phyloP scores from a whole-genome alignment of 1,140 invertebrate species.

The Chlorops oryzae region DNA sequence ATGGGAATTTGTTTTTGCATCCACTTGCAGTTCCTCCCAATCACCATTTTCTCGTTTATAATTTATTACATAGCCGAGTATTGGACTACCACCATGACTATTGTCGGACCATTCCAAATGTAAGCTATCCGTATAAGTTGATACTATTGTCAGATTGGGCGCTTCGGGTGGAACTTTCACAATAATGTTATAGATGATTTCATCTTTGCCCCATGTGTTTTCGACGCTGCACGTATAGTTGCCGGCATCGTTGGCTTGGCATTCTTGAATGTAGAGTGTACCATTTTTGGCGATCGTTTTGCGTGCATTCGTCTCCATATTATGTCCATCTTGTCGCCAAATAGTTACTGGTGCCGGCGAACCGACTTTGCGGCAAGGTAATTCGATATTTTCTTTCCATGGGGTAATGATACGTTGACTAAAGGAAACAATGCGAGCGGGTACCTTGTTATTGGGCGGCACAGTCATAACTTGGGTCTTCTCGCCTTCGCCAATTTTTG shows the following conservation, averaged over 20 bases:
- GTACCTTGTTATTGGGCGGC: constrained; percentile 71
- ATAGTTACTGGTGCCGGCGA: constrained; percentile 64
- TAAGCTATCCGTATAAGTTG: constrained; percentile 62
- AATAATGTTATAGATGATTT: constrained; percentile 68
- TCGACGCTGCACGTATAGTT: constrained; percentile 82
- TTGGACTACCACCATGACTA: constrained; percentile 64
- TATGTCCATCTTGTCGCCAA: constrained; percentile 67
- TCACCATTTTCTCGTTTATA: constrained; percentile 83
- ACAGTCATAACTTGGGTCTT: constrained; percentile 69
- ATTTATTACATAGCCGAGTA: constrained; percentile 76
- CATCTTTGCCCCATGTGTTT: constrained; percentile 77
- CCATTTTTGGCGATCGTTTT: constrained; percentile 62
- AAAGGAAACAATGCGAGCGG: constrained; percentile 76
- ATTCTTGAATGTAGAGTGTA: constrained; percentile 65
- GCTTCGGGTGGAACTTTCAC: constrained; percentile 64
- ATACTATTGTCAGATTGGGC: constrained; percentile 61
- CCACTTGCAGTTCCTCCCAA: constrained; percentile 79
- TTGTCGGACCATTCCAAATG: constrained; percentile 65
- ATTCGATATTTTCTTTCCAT: constrained; percentile 75
- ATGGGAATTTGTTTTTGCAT: constrained; percentile 69
- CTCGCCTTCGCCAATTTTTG: constrained; percentile 72
- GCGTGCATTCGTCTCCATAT: constrained; percentile 62
- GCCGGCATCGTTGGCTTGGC: constrained; percentile 72
- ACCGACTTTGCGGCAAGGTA: constrained; percentile 76
- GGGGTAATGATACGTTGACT: constrained; percentile 69